Evolutionary conservation across 2,888 invertebrate species (phyloP).

Genomic region (Eudasyphora cyanicolor): DNA sequence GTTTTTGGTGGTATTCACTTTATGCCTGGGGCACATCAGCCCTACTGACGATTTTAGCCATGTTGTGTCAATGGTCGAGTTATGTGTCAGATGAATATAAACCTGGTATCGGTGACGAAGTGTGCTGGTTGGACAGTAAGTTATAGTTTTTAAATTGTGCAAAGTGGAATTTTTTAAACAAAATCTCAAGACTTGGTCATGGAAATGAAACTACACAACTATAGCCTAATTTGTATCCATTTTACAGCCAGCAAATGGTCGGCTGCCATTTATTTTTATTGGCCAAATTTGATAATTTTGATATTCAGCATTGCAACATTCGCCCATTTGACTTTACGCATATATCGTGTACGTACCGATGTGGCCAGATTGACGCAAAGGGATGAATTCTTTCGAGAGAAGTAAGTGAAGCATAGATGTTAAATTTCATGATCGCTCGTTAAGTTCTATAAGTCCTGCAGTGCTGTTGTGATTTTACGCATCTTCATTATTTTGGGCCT

Average conservation of each 20-base stretch:
- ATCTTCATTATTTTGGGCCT: conserved; percentile 89
- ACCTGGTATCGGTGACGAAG: conserved; percentile 79
- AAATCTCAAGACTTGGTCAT: too few relatives aligned
- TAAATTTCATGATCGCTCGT: too few relatives aligned
- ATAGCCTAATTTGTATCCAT: not conserved
- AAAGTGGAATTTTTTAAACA: not conserved
- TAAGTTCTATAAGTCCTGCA: conserved; percentile 72
- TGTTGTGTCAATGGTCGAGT: conserved; percentile 68
- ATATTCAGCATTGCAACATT: conserved; percentile 74
- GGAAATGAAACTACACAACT: too few relatives aligned
- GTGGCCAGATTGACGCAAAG: conserved; percentile 67
- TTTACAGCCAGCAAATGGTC: conserved; percentile 67
- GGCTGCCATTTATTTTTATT: conserved; percentile 74
- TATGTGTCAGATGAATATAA: conserved; percentile 62
- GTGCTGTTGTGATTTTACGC: conserved; percentile 88
- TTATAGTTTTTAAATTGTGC: not conserved
- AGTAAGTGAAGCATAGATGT: not conserved
- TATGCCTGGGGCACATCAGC: conserved; percentile 67
- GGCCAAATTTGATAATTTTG: conserved; percentile 73
- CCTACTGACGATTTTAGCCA: not conserved
- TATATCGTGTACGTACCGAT: conserved; percentile 71
- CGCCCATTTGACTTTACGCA: conserved; percentile 72
- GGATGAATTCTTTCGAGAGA: conserved; percentile 56
- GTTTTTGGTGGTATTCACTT: conserved; percentile 64
- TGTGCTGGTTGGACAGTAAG: conserved; percentile 82